Conservation (phyloP, 2,797 vertebrate genomes). For the Saxicola maurus region DNA sequence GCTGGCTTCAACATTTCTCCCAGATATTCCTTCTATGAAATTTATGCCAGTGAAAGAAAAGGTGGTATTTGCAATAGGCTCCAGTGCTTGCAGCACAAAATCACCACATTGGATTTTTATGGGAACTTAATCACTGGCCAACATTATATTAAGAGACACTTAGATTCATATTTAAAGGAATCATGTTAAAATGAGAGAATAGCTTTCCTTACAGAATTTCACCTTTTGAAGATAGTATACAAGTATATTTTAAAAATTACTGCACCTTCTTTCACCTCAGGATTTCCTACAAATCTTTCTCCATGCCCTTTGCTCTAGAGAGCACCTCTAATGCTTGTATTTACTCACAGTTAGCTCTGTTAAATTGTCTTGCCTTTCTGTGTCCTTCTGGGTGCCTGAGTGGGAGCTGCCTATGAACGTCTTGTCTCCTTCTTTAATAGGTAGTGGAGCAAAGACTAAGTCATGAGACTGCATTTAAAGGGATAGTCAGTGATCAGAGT, state of each 20-base stretch:
- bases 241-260: neutral
- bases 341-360: constrained; percentile 60
- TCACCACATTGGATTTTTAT: neutral
- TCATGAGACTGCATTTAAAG: constrained; percentile 86
- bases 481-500: constrained; percentile 77
- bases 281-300: constrained; percentile 47
- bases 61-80: neutral
- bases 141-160: neutral
- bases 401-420: constrained; percentile 36
- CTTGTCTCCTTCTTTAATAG: constrained; percentile 66
- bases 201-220: neutral
- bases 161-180: neutral
- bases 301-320: constrained; percentile 49
- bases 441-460: constrained; percentile 72
- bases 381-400: constrained; percentile 39
- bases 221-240: neutral
- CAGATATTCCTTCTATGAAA: neutral
- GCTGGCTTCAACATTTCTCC: neutral
- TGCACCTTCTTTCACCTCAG: constrained; percentile 4
- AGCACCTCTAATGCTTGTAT: constrained; percentile 33
- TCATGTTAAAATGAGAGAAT: neutral
- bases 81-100: neutral
- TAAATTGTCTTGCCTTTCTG: constrained; percentile 35
- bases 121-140: neutral
- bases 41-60: neutral